These are phyloP conservation scores for Muscicapa comitata DNA, from an alignment of 2,797 vertebrate species.

Conservation along the genomic window DNA sequence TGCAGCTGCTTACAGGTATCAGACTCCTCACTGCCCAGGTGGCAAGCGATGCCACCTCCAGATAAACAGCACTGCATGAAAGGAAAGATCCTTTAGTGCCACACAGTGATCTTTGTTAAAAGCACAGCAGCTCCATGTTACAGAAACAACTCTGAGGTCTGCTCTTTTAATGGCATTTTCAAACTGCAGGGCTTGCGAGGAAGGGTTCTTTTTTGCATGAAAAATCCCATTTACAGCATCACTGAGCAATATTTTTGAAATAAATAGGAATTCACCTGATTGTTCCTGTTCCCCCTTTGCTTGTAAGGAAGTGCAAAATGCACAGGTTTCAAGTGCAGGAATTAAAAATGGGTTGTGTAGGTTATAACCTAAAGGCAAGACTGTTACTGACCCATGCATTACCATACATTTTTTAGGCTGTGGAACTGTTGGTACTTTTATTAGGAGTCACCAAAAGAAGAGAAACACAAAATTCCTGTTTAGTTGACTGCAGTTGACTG, in stretches of 20 bases:
- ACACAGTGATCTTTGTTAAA: conserved; percentile 4
- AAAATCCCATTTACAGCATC: neutral
- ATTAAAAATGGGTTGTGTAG: neutral
- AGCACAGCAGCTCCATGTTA: neutral
- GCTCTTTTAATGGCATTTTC: neutral
- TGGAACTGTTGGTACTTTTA: neutral
- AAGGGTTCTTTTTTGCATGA: neutral
- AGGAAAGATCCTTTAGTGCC: neutral
- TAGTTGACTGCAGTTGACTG: neutral
- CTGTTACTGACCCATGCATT: neutral
- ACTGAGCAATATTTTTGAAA: neutral
- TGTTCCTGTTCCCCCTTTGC: neutral
- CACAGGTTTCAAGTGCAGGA: neutral
- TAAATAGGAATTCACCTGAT: neutral
- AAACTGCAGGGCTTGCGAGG: neutral
- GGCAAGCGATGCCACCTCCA: neutral
- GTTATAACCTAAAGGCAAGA: neutral
- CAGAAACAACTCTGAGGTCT: neutral
- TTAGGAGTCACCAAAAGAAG: neutral
- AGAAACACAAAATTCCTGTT: neutral
- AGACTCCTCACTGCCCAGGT: neutral
- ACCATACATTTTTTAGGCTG: neutral
- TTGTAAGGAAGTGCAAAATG: neutral
- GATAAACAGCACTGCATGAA: neutral
- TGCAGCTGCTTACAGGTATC: conserved; percentile 86